phyloP scores from a whole-genome alignment of 2,888 invertebrate species.

The Apamea monoglypha region DNA sequence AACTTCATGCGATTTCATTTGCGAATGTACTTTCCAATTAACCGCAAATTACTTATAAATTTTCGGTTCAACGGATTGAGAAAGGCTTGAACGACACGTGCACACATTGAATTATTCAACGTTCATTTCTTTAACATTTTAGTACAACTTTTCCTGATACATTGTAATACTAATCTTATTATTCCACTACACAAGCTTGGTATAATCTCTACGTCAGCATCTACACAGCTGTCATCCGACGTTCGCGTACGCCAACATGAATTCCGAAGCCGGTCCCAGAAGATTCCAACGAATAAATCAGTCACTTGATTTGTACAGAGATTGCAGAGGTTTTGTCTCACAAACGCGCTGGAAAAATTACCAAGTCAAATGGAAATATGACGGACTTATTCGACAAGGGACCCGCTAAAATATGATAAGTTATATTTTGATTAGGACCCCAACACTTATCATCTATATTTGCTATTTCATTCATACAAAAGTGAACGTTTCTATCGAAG shows the following conservation, averaged over 20 bases:
- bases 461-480: constrained; percentile 38
- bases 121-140: constrained; percentile 1
- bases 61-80: constrained; percentile 3
- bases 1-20: constrained; percentile 17
- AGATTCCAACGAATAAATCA: constrained; percentile 60
- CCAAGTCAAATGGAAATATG: constrained; percentile 51
- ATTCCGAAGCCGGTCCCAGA: constrained; percentile 46
- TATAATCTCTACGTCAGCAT: constrained; percentile 42
- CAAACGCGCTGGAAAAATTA: constrained; percentile 51
- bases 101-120: constrained; percentile 3
- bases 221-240: constrained; percentile 39
- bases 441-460: constrained; percentile 44
- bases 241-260: constrained; percentile 43
- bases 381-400: constrained; percentile 38
- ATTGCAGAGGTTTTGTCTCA: constrained; percentile 51
- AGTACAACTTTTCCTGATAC: constrained; percentile 5
- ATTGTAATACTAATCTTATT: constrained; percentile 46
- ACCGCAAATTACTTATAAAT: constrained; percentile 5
- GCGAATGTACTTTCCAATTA: constrained; percentile 22
- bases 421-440: constrained; percentile 51
- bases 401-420: constrained; percentile 54
- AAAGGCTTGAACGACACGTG: background rate
- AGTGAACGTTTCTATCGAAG: constrained; percentile 20
- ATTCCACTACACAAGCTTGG: constrained; percentile 35
- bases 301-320: constrained; percentile 59